These are phyloP conservation scores for Eulemur macaco DNA, from an alignment of 2,113 vertebrate genomes.

Conservation along the genomic window DNA sequence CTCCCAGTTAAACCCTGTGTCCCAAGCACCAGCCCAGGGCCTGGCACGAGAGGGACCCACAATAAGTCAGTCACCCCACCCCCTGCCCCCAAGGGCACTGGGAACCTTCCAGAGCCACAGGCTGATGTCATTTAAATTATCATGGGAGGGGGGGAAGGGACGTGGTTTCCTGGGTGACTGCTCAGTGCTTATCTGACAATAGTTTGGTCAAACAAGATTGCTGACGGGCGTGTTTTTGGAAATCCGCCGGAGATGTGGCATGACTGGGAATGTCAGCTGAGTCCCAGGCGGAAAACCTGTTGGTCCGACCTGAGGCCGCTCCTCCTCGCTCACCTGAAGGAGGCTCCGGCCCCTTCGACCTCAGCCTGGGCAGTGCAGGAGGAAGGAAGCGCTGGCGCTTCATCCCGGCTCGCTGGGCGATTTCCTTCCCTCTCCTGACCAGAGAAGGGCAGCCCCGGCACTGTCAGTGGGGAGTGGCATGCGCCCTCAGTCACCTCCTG, in stretches of 20 bases:
- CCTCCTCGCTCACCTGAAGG: not conserved
- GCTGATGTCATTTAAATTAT: not conserved
- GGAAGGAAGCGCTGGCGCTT: not conserved
- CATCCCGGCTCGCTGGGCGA: not conserved
- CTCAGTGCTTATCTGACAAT: not conserved
- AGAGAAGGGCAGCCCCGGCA: not conserved
- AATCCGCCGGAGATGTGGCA: not conserved
- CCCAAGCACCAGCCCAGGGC: not conserved
- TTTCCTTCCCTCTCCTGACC: not conserved
- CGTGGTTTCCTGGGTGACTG: not conserved
- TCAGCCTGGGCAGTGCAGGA: not conserved
- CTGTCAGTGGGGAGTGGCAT: fast-evolving
- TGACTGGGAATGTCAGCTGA: not conserved
- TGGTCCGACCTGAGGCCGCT: not conserved
- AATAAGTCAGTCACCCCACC: not conserved
- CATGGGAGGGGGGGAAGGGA: not conserved
- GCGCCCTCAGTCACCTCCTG: not conserved
- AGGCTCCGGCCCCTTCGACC: not conserved
- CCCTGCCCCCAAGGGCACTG: not conserved
- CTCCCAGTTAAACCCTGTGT: not conserved
- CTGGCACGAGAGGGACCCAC: not conserved
- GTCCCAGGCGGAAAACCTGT: not conserved
- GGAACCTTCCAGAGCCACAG: slow-evolving; percentile 19
- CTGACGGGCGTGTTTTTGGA: not conserved
- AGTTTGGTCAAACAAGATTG: not conserved